Base-by-base conservation (phyloP, 2,797 vertebrate species). In the Tamandua tetradactyla region DNA sequence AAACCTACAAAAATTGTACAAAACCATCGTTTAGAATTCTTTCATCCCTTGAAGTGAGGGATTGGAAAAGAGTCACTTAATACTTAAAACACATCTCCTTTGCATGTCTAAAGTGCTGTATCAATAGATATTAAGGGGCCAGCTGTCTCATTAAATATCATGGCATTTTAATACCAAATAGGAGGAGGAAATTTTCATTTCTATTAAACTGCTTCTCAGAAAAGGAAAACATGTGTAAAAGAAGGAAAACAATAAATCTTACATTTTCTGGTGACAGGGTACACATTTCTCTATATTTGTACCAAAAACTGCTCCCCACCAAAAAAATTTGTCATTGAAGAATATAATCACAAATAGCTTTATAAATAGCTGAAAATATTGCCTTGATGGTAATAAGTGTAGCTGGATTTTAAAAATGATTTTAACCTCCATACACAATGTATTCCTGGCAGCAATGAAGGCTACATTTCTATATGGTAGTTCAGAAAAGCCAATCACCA, bases 171-270 rank as follows among this genome's bases (percentile, higher is more conserved):
- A 91, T 42, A 94, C 23, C 81, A 22, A 94, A 81, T 1, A 76
- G n/a, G 62, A 14, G 81, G 66, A 61, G 64, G 32, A 74, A 84
- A 89, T 37, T 93, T 95, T 93, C 40, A 86, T 94, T 80, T 95
- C 14, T 47, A 23, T 87, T 94, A 91, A 94, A 52, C 15, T 8
- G 89, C n/a, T 81, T 89, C 62, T 23, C 17, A 94, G 57, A 82
- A 95, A 96, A 84, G 52, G 27, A 84, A 87, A 25, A 96, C 93
- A 42, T 40, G 3, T 30, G n/a, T 83, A 86, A 3, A 47, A 17
- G 42, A 10, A 74, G 35, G 27, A 89, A 81, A 79, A 95, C 59
- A 22, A 32, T n/a, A 87, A 95, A 89, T 23, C 5, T 13, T 92
- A 79, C 11, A 55, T 22, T 94, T 94, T n/a, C 76, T 89, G 32